Evolutionary conservation across 2,888 invertebrate species (phyloP), one percentile per base, ranked within the genome.

Genomic region (Spodoptera picta): DNA sequence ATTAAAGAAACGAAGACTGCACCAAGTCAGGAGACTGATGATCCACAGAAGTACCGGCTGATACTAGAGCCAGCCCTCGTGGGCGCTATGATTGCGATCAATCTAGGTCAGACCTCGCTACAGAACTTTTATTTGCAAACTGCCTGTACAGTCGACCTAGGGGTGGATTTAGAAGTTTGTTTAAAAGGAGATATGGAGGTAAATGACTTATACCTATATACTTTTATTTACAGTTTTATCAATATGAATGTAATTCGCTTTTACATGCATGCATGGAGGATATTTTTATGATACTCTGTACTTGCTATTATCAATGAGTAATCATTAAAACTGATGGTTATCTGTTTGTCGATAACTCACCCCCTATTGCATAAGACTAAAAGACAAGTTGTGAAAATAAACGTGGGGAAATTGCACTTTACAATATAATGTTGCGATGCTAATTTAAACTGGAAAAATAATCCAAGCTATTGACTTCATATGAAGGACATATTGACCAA

Each of bases 91-190:
- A 87, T 94, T 76, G 94, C 94, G 5, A 94, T 94, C 80, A 93
- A 92, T 78, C 82, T 94, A 14, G 96, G 96, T 0, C 96, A 96
- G 77, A 92, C 97, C n/a, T 96, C 97, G 9, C 95, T 97, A 12
- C 97, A 97, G 85, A 97, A 97, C 86, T 92, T 97, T 60, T 97
- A 96, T 83, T 89, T 97, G 65, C 96, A 96, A 78, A 97, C 97
- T 77, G 97, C 97, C 0, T 97, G 97, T 79, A 92, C 96, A 36
- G 96, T 97, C 5, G 97, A 97, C 83, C 89, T 97, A 65, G 94
- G 91, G 0, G 95, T 96, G 76, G 87, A 95, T 2, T 91, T 95
- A 49, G 94, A 95, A 75, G 94, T 97, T 4, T 97, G 97, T 82
- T 95, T 95, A 61, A 96, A 95, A 69, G 92, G 93, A 4, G 91